A percentile compares a stretch with the other conserved stretches of the same genome.
phyloP scores from a whole-genome alignment of 2,797 vertebrate genomes.

The Masticophis lateralis region DNA sequence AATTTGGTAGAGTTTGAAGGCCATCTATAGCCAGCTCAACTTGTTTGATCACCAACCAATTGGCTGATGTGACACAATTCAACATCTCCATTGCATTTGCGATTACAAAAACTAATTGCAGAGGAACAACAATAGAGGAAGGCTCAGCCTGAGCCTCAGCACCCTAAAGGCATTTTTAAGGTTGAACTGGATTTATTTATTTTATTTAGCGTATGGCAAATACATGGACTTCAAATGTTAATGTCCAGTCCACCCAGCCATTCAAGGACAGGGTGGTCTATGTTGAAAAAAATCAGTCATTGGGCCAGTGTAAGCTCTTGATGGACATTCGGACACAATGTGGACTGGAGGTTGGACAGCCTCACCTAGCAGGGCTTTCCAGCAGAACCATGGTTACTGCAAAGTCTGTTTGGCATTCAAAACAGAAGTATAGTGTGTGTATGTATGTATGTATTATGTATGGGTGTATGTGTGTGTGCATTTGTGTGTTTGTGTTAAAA shows the following conservation, averaged over 20 bases:
- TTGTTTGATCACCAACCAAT: not conserved
- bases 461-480: accelerated
- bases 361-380: not conserved
- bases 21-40: not conserved
- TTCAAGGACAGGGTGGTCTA: too few relatives aligned
- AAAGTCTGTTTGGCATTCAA: not conserved
- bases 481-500: not conserved
- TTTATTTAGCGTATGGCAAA: too few relatives aligned
- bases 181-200: not conserved
- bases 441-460: too few relatives aligned
- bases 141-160: not conserved
- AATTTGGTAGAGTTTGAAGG: not conserved
- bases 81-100: not conserved
- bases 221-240: too few relatives aligned
- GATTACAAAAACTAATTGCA: not conserved
- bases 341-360: not conserved
- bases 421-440: not conserved
- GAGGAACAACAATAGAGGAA: not conserved
- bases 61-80: not conserved
- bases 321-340: too few relatives aligned
- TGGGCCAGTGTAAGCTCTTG: too few relatives aligned
- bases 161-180: not conserved
- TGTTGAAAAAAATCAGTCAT: too few relatives aligned
- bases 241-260: too few relatives aligned
- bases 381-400: not conserved